A percentile compares a stretch with the other conserved stretches of the same genome.
Evolutionary conservation across 2,797 vertebrate species (phyloP).

Genomic region (Cyclopterus lumpus): DNA sequence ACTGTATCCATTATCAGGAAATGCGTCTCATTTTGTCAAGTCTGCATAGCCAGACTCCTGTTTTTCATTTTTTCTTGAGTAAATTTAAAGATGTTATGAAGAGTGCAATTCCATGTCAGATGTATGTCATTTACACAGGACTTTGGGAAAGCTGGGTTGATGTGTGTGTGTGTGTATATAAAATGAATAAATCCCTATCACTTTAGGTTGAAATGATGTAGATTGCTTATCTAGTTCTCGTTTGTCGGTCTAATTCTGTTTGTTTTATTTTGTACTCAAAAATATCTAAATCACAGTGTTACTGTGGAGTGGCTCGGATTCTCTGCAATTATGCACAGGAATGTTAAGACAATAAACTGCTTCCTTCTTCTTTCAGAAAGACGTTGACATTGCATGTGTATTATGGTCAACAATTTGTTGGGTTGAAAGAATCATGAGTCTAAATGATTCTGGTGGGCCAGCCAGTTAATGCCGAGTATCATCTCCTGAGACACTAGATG

Average conservation of each 20-base stretch:
- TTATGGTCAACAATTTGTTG: neutral
- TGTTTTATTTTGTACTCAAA: constrained; percentile 43
- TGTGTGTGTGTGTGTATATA: too few relatives aligned
- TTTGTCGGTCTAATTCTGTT: constrained; percentile 12
- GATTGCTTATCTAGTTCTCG: constrained; percentile 37
- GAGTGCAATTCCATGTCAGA: constrained; percentile 41
- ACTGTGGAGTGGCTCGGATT: constrained; percentile 40
- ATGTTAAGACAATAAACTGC: constrained; percentile 63
- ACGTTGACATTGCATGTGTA: neutral
- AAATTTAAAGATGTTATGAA: constrained; percentile 26
- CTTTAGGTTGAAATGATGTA: constrained; percentile 25
- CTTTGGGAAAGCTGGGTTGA: constrained; percentile 5
- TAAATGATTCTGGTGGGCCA: neutral
- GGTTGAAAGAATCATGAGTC: neutral
- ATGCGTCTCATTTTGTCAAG: neutral
- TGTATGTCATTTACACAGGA: neutral
- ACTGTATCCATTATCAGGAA: constrained; percentile 12
- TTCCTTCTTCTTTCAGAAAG: constrained; percentile 39
- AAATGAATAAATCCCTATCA: constrained; percentile 29
- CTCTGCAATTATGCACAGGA: constrained; percentile 35
- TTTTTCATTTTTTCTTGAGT: constrained; percentile 23
- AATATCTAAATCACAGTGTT: constrained; percentile 30
- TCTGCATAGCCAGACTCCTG: constrained; percentile 19
- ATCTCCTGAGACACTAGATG: neutral
- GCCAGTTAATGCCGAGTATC: neutral